Percentiles rank a stretch among this genome's conserved stretches.
Evolutionary conservation across 2,113 vertebrate genomes (phyloP).

Genomic region (Scophthalmus maximus): DNA sequence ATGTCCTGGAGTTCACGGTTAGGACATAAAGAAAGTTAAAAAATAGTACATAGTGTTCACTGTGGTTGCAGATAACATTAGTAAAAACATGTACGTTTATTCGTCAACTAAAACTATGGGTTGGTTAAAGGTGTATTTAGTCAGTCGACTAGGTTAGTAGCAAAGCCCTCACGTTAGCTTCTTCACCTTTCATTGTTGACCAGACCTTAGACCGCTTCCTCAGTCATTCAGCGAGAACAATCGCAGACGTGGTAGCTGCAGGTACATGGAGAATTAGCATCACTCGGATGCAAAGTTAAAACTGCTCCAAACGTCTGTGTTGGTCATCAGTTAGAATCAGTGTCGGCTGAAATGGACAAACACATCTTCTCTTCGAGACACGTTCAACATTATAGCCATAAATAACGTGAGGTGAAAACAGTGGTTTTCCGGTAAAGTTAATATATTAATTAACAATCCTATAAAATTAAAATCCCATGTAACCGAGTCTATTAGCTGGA

Average conservation of each 20-base stretch:
- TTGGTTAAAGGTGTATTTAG: neutral
- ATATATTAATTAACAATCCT: no score
- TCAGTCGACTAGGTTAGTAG: neutral
- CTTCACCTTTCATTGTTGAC: no score
- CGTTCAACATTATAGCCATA: neutral
- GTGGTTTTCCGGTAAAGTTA: no score
- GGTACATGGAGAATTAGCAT: neutral
- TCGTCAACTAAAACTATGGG: accelerated
- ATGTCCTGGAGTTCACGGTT: conserved; percentile 25
- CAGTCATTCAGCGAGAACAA: conserved; percentile 27
- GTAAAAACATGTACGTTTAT: accelerated
- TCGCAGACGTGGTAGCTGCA: no score
- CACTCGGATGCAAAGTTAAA: neutral
- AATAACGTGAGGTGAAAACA: no score
- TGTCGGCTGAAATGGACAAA: neutral
- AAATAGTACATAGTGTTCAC: accelerated
- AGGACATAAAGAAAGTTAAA: neutral
- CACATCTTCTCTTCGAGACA: neutral
- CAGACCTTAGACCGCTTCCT: no score
- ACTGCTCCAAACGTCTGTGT: neutral
- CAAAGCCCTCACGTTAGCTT: neutral
- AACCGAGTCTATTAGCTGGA: no score
- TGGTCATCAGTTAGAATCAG: neutral
- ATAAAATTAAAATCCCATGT: no score
- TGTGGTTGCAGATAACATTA: neutral